A percentile compares a stretch with the other conserved stretches of the same genome.
Evolutionary conservation across 2,888 invertebrate species (phyloP).

Genomic region (Stenoptilia bipunctidactyla): DNA sequence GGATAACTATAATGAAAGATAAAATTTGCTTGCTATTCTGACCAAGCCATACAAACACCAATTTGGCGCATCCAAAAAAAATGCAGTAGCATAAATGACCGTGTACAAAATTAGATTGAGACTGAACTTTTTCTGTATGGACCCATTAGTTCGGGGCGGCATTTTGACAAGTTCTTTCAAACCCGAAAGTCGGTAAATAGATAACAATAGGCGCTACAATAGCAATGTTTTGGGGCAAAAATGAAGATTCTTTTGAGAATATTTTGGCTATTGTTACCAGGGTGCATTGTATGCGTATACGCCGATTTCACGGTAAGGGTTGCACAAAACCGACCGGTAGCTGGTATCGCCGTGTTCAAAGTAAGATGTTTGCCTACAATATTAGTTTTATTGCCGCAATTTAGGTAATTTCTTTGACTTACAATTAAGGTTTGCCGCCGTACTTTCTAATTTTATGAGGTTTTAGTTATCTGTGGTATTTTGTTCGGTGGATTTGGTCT

Average conservation of each 20-base stretch:
- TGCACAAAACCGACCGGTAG: slow-evolving; percentile 66
- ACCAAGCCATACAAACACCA: too few relatives aligned
- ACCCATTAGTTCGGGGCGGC: slow-evolving; percentile 19
- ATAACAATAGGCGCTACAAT: slow-evolving; percentile 57
- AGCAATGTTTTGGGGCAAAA: slow-evolving; percentile 61
- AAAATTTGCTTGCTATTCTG: too few relatives aligned
- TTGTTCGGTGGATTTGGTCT: slow-evolving; percentile 4
- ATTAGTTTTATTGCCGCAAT: slow-evolving; percentile 68
- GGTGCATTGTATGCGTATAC: slow-evolving; percentile 45
- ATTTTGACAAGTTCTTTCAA: slow-evolving; percentile 39
- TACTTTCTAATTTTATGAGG: slow-evolving; percentile 47
- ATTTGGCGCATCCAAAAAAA: too few relatives aligned
- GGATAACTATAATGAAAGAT: too few relatives aligned
- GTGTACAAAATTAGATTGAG: slow-evolving; percentile 16
- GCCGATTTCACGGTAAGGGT: slow-evolving; percentile 27
- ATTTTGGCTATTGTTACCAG: slow-evolving; percentile 29
- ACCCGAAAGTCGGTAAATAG: slow-evolving; percentile 67
- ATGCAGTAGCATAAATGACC: slow-evolving; percentile 6
- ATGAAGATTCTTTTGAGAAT: slow-evolving; percentile 58
- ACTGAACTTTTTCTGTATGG: slow-evolving; percentile 30
- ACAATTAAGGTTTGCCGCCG: slow-evolving; percentile 22
- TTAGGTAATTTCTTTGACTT: slow-evolving; percentile 41
- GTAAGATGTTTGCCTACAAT: slow-evolving; percentile 51
- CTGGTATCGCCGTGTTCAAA: slow-evolving; percentile 49
- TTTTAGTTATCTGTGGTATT: background rate